Evolutionary conservation across 2,113 vertebrate species (phyloP).

Genomic region (Capreolus pygargus): DNA sequence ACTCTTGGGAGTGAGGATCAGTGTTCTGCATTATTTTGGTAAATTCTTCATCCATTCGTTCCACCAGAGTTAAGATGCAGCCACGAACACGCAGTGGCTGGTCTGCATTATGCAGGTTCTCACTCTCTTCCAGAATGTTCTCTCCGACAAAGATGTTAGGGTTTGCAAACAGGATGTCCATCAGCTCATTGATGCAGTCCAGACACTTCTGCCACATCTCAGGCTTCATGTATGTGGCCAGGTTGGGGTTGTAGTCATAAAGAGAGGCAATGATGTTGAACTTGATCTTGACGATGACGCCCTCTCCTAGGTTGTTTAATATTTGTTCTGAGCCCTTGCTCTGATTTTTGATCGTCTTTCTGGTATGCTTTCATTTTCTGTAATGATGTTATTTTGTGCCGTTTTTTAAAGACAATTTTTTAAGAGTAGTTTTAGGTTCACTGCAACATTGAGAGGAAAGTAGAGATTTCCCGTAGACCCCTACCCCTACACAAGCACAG

Average conservation of each 20-base stretch:
- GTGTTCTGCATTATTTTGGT: slow-evolving; percentile 97
- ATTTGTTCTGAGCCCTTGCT: background rate
- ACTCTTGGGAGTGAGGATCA: slow-evolving; percentile 94
- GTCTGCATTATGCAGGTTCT: slow-evolving; percentile 84
- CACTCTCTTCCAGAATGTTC: slow-evolving; percentile 93
- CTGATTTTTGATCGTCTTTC: background rate
- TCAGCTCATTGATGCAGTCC: slow-evolving; percentile 89
- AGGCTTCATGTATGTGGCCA: slow-evolving; percentile 94
- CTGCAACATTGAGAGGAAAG: background rate
- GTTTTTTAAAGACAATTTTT: background rate
- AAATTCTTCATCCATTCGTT: slow-evolving; percentile 95
- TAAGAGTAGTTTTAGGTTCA: background rate
- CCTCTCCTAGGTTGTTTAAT: too few species aligned
- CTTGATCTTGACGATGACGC: slow-evolving; percentile 91
- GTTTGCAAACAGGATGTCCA: slow-evolving; percentile 89
- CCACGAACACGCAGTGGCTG: slow-evolving; percentile 91
- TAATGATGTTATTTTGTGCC: background rate
- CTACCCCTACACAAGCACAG: background rate
- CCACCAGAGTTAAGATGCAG: slow-evolving; percentile 90
- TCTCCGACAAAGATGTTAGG: slow-evolving; percentile 92
- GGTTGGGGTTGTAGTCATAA: slow-evolving; percentile 94
- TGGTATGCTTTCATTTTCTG: background rate
- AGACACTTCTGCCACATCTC: slow-evolving; percentile 95
- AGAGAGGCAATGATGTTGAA: slow-evolving; percentile 94
- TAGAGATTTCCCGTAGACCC: background rate